phyloP scores from a whole-genome alignment of 2,888 invertebrate species.

The Drosophila melanosoma region DNA sequence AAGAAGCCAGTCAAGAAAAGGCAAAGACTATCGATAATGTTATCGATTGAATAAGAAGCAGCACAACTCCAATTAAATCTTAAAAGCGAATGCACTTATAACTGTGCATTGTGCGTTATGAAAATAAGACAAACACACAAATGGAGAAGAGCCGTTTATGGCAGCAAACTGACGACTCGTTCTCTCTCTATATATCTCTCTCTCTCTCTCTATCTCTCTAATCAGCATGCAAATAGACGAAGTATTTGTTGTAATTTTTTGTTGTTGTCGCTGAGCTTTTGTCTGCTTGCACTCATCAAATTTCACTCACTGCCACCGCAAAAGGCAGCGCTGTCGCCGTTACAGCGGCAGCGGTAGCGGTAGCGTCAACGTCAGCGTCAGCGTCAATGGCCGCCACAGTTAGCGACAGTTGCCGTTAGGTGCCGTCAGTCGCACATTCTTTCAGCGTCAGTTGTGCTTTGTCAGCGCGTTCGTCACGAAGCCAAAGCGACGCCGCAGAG shows the following conservation, averaged over 20 bases:
- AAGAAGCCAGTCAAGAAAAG: background rate
- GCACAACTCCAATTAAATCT: background rate
- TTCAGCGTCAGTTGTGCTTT: conserved; percentile 71
- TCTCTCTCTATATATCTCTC: background rate
- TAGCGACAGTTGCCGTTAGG: conserved; percentile 21
- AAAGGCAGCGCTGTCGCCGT: conserved; percentile 24
- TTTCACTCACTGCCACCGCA: conserved; percentile 55
- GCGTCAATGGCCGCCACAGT: conserved; percentile 51
- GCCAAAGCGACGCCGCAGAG: conserved; percentile 11
- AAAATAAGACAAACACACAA: background rate
- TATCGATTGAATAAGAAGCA: too few relatives aligned
- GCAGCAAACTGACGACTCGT: background rate
- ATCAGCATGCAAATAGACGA: conserved; percentile 59
- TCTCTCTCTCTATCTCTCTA: conserved; percentile 16
- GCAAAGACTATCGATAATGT: background rate
- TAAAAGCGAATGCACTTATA: background rate
- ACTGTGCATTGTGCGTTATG: background rate
- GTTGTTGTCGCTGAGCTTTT: conserved; percentile 38
- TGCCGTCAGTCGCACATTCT: conserved; percentile 31
- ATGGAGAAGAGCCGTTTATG: background rate
- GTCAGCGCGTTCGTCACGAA: conserved; percentile 71
- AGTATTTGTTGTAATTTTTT: conserved; percentile 19
- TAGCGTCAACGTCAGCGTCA: conserved; percentile 26
- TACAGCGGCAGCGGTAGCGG: conserved; percentile 30
- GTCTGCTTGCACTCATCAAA: conserved; percentile 62